Evolutionary conservation across 2,113 vertebrate species (phyloP).

Genomic region (Xiphophorus maculatus): DNA sequence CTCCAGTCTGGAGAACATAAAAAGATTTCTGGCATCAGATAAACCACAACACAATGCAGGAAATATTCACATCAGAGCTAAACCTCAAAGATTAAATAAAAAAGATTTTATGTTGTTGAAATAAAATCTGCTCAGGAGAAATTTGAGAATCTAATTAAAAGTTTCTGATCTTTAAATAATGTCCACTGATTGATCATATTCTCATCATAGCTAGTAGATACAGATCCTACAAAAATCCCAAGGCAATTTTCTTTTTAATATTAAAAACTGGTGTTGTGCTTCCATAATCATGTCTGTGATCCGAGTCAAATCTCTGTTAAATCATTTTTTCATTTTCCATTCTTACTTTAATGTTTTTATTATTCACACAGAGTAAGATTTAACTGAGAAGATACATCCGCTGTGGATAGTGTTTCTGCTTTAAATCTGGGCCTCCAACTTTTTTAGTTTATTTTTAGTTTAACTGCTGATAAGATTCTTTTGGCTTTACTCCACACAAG

Average conservation of each 20-base stretch:
- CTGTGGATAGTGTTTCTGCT: neutral
- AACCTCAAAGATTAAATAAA: too few relatives aligned
- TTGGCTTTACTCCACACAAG: neutral
- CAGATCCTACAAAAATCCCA: neutral
- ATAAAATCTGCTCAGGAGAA: too few relatives aligned
- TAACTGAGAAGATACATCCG: neutral
- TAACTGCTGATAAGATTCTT: neutral
- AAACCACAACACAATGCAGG: neutral
- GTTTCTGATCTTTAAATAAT: too few relatives aligned
- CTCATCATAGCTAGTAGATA: neutral
- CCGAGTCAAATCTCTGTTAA: too few relatives aligned
- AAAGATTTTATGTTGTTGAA: too few relatives aligned
- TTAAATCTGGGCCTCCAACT: neutral
- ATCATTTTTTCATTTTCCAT: neutral
- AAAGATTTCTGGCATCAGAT: neutral
- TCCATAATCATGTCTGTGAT: neutral
- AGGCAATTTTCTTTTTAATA: neutral
- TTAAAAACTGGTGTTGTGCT: neutral
- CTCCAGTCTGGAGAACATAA: constrained; percentile 89
- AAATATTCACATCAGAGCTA: neutral
- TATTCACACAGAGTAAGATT: neutral
- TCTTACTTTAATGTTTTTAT: neutral
- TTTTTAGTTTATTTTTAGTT: neutral
- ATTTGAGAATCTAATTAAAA: too few relatives aligned
- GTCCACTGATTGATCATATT: too few relatives aligned